Conservation (phyloP, 1,140 invertebrate species). For the Hormaphis cornu region DNA sequence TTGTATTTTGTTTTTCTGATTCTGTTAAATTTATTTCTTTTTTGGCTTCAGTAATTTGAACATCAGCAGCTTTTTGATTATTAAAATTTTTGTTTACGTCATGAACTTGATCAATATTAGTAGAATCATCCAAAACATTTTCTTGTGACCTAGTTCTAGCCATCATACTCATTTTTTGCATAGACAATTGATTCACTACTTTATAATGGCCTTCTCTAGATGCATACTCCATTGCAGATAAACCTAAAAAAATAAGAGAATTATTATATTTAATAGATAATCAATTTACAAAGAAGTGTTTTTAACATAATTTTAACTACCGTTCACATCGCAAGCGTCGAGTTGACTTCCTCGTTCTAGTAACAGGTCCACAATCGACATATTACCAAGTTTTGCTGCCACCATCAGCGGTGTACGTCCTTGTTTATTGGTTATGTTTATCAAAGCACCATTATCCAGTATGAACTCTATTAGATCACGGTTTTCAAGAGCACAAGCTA, state of each 20-base stretch:
- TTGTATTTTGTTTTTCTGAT: not conserved
- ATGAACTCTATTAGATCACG: constrained; percentile 49
- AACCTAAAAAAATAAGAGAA: constrained; percentile 36
- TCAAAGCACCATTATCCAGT: constrained; percentile 48
- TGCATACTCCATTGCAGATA: constrained; percentile 41
- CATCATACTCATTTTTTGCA: constrained; percentile 31
- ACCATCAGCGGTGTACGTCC: constrained; percentile 50
- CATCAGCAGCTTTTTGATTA: not conserved
- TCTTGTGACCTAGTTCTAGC: constrained; percentile 20
- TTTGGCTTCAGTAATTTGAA: not conserved
- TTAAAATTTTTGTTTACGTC: not conserved
- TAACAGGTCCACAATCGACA: constrained; percentile 38
- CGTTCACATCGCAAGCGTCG: constrained; percentile 39
- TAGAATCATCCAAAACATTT: constrained; percentile 16
- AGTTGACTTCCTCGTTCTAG: constrained; percentile 39
- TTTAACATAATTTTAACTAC: constrained; percentile 35
- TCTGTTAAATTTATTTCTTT: not conserved
- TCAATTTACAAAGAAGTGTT: not conserved
- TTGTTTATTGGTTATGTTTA: constrained; percentile 49
- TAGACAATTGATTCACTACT: constrained; percentile 21
- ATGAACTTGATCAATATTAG: not conserved
- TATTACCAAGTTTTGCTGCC: constrained; percentile 46
- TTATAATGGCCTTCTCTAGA: constrained; percentile 38
- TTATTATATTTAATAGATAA: constrained; percentile 7
- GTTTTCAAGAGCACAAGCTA: constrained; percentile 37